These are phyloP conservation scores for Heliconius charithonia DNA, from an alignment of 2,888 invertebrate species.

Conservation along the genomic window DNA sequence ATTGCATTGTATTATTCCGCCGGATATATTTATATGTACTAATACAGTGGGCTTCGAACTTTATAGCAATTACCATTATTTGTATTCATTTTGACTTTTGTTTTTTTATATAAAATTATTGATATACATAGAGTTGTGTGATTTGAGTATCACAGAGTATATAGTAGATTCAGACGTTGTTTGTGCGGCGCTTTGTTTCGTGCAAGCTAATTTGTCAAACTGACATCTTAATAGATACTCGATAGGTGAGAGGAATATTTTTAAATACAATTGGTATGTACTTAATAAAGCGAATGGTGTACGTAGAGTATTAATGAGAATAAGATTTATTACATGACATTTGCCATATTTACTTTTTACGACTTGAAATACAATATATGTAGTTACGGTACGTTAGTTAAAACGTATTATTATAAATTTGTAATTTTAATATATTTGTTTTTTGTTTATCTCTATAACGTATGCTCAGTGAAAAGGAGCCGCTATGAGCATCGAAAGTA, in stretches of 20 bases:
- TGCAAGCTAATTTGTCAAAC: conserved; percentile 57
- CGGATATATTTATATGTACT: no score
- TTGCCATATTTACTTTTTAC: conserved; percentile 33
- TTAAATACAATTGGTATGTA: conserved; percentile 40
- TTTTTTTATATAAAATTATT: not conserved
- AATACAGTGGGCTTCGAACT: no score
- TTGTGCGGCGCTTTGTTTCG: conserved; percentile 51
- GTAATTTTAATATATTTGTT: not conserved
- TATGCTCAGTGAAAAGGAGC: no score
- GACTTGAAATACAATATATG: not conserved
- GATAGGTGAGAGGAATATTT: conserved; percentile 45
- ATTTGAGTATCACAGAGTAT: conserved; percentile 15
- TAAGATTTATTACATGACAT: conserved; percentile 32
- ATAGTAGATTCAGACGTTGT: conserved; percentile 57
- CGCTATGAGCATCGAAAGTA: no score
- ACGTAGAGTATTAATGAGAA: conserved; percentile 36
- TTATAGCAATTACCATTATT: not conserved
- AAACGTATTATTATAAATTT: not conserved
- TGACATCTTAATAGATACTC: conserved; percentile 53
- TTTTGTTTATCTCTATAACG: not conserved
- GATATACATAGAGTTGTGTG: not conserved
- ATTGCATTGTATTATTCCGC: no score
- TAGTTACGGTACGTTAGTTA: no score
- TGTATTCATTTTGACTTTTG: not conserved
- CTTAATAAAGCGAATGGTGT: conserved; percentile 30